phyloP scores from a whole-genome alignment of 2,888 invertebrate genomes.

The Cantharis nigra region DNA sequence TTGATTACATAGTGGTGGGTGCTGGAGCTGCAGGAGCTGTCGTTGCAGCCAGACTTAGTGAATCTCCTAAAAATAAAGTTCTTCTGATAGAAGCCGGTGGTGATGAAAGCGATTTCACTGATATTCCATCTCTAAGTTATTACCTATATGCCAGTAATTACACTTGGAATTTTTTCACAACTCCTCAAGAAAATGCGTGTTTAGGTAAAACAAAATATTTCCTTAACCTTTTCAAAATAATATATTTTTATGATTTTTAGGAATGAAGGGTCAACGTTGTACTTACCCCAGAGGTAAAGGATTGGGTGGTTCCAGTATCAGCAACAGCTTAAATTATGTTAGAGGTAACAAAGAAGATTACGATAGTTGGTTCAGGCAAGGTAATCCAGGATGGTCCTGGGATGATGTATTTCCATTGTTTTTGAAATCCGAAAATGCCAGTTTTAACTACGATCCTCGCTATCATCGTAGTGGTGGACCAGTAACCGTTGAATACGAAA shows the following conservation, averaged over 20 bases:
- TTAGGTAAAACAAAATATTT: neutral
- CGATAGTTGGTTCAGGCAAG: conserved; percentile 32
- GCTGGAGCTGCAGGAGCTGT: conserved; percentile 70
- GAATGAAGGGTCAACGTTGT: neutral
- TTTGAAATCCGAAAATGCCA: conserved; percentile 41
- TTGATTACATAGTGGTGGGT: conserved; percentile 72
- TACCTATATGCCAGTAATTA: neutral
- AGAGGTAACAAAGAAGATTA: conserved; percentile 33
- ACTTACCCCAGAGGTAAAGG: neutral
- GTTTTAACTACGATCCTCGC: conserved; percentile 61
- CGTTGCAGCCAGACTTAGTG: conserved; percentile 67
- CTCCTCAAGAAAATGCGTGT: conserved; percentile 9
- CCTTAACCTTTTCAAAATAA: too few relatives aligned
- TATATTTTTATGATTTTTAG: neutral
- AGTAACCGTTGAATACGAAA: conserved; percentile 66
- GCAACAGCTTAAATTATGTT: conserved; percentile 32
- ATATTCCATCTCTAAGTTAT: conserved; percentile 2
- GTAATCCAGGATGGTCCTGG: conserved; percentile 55
- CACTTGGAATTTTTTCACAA: conserved; percentile 10
- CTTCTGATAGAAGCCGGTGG: conserved; percentile 68
- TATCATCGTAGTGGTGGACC: conserved; percentile 69
- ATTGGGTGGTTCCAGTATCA: conserved; percentile 31
- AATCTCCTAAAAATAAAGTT: conserved; percentile 67
- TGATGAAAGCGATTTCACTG: conserved; percentile 9
- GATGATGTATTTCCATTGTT: conserved; percentile 46